These are phyloP conservation scores for Acrossocheilus wenchowensis DNA, from an alignment of 2,797 vertebrate genomes.

Conservation along the genomic window DNA sequence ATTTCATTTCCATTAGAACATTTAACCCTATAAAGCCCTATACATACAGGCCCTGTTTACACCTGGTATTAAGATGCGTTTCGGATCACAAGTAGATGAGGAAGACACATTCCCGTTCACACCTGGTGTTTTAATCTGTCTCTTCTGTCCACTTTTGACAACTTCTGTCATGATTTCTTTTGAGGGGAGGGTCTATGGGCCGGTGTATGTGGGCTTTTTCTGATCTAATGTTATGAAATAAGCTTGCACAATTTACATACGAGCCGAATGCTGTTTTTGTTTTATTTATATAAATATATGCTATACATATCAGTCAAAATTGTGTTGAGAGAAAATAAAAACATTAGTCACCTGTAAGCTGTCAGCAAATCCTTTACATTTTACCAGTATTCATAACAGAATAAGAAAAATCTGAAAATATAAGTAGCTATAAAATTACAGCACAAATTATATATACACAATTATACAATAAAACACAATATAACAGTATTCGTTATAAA, in stretches of 20 bases:
- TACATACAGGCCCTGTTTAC: neutral
- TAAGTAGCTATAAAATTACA: neutral
- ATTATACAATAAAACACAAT: too few species aligned
- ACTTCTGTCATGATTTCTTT: neutral
- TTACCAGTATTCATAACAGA: neutral
- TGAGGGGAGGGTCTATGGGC: neutral
- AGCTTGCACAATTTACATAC: too few species aligned
- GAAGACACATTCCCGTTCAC: neutral
- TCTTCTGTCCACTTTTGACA: too few species aligned
- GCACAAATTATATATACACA: neutral
- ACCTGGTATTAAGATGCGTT: neutral
- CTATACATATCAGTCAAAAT: too few species aligned
- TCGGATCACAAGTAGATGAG: neutral
- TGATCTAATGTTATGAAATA: neutral
- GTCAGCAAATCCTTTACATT: too few species aligned
- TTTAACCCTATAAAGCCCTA: neutral
- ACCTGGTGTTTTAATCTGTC: neutral
- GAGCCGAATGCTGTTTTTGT: too few species aligned
- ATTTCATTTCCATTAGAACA: neutral
- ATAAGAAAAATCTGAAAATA: neutral
- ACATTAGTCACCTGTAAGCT: too few species aligned
- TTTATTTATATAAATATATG: too few species aligned
- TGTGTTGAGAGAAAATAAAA: too few species aligned
- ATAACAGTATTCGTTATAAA: neutral
- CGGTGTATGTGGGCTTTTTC: neutral